These are phyloP conservation scores for Pygoscelis antarcticus DNA, from an alignment of 2,113 vertebrate species.

Conservation along the genomic window DNA sequence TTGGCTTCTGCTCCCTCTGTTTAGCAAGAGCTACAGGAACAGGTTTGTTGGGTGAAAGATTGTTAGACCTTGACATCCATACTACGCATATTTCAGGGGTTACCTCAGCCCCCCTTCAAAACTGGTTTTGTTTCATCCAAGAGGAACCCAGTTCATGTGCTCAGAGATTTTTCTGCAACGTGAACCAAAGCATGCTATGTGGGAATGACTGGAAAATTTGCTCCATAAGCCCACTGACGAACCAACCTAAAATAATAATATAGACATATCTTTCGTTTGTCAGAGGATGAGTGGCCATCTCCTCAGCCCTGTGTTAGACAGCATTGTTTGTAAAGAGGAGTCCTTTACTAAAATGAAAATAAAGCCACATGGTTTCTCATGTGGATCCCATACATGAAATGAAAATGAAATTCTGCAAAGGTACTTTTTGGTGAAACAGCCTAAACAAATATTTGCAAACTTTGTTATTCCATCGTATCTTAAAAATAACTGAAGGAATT, in stretches of 20 bases:
- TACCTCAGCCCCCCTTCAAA: background rate
- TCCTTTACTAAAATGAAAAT: background rate
- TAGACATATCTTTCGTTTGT: background rate
- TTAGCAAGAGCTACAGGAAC: background rate
- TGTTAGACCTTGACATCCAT: background rate
- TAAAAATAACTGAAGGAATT: background rate
- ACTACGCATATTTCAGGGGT: background rate
- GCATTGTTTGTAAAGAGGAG: background rate
- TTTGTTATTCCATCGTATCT: background rate
- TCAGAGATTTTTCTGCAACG: background rate
- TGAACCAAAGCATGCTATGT: background rate
- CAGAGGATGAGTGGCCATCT: background rate
- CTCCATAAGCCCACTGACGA: background rate
- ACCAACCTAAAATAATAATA: background rate
- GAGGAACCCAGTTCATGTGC: background rate
- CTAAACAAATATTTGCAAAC: background rate
- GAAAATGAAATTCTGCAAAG: background rate
- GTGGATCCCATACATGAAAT: background rate
- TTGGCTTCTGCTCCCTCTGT: background rate
- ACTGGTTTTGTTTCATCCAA: background rate
- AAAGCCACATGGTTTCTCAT: background rate
- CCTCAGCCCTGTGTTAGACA: background rate
- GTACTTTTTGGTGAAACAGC: background rate
- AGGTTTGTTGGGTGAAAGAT: background rate
- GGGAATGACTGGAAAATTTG: background rate